Percentiles rank a stretch among this genome's conserved stretches.
phyloP scores from a whole-genome alignment of 1,140 invertebrate species.

The Eubasilissa regina region DNA sequence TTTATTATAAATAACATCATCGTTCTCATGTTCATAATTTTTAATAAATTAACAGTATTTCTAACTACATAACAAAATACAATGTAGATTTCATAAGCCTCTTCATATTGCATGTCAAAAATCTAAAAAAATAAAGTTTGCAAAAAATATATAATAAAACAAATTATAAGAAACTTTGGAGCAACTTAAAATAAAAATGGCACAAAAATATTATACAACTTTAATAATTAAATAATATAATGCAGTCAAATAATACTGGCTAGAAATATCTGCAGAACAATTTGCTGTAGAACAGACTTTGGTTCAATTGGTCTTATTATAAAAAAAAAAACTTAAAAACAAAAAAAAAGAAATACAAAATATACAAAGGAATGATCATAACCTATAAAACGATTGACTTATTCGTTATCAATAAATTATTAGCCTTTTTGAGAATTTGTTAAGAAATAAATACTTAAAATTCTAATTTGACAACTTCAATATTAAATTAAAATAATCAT shows the following conservation, averaged over 20 bases:
- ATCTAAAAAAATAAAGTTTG: neutral
- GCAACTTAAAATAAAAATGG: slow-evolving; percentile 30
- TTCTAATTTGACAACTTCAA: neutral
- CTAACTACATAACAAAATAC: neutral
- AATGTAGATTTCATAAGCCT: neutral
- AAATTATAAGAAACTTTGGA: slow-evolving; percentile 34
- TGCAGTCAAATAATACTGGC: slow-evolving; percentile 34
- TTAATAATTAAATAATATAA: neutral
- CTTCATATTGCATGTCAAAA: neutral
- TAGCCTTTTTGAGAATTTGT: slow-evolving; percentile 35
- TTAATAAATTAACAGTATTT: neutral
- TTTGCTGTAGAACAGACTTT: neutral
- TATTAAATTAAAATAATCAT: neutral
- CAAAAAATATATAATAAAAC: neutral
- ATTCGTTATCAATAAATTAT: slow-evolving; percentile 43
- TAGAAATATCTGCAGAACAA: slow-evolving; percentile 21
- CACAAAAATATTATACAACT: neutral
- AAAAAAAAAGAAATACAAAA: slow-evolving; percentile 16
- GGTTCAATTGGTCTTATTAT: slow-evolving; percentile 10
- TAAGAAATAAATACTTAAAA: slow-evolving; percentile 35
- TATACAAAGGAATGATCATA: slow-evolving; percentile 2
- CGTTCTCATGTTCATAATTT: neutral
- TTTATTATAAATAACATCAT: slow-evolving; percentile 4
- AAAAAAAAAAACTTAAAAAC: slow-evolving; percentile 4
- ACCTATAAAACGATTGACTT: slow-evolving; percentile 32